phyloP scores from a whole-genome alignment of 2,797 vertebrate species.

The Cossypha dichroa region DNA sequence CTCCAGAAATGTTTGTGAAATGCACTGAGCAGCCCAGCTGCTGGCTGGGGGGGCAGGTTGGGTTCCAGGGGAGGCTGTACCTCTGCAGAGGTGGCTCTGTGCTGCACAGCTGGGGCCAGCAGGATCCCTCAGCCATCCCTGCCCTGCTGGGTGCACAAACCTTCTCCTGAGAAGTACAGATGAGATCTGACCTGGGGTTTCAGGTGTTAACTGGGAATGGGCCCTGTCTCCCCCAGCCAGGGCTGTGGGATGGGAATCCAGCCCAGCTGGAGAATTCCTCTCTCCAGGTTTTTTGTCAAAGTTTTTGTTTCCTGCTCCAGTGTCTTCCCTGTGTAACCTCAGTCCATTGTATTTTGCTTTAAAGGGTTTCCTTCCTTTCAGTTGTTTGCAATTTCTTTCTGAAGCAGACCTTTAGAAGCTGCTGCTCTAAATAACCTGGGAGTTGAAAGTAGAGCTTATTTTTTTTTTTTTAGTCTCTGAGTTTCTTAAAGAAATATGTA shows the following conservation, averaged over 20 bases:
- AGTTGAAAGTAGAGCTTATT: neutral
- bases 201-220: accelerated
- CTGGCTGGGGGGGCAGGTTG: neutral
- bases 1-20: neutral
- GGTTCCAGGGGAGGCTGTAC: neutral
- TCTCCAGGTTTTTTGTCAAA: neutral
- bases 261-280: neutral
- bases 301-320: neutral
- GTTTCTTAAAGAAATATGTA: neutral
- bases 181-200: neutral
- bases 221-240: neutral
- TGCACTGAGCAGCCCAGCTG: neutral
- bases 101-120: accelerated
- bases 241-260: neutral
- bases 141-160: neutral
- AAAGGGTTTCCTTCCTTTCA: constrained; percentile 23
- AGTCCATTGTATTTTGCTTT: neutral
- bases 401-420: neutral
- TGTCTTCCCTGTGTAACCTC: neutral
- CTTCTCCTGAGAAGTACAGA: neutral
- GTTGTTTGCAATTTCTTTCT: neutral
- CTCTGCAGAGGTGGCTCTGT: neutral
- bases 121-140: neutral
- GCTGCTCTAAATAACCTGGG: neutral
- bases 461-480: neutral